Evolutionary conservation across 2,888 invertebrate genomes (phyloP), one percentile per base, ranked within the genome.

Genomic region (Anodontia alba): DNA sequence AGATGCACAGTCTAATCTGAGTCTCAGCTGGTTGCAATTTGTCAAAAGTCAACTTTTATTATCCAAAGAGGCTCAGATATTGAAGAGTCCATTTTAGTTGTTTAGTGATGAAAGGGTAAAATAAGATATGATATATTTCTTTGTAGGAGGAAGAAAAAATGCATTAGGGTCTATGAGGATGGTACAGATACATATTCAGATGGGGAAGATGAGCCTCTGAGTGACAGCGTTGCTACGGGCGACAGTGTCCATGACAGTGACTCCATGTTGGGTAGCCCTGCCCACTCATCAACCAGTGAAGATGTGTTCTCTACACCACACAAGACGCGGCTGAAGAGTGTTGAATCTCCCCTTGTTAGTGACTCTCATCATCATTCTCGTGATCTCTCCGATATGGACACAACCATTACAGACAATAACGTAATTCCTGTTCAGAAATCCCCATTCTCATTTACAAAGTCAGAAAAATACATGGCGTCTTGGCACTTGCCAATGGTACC

Each of bases 71-170:
- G n/a, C n/a, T n/a, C n/a, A n/a, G n/a, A n/a, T n/a, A n/a, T n/a
- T n/a, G n/a, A n/a, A n/a, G n/a, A n/a, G n/a, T n/a, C n/a, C n/a
- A n/a, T n/a, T n/a, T n/a, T n/a, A n/a, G n/a, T n/a, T n/a, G n/a
- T n/a, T n/a, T n/a, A n/a, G n/a, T n/a, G n/a, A n/a, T n/a, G n/a
- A n/a, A n/a, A n/a, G n/a, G n/a, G n/a, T n/a, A n/a, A n/a, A n/a
- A n/a, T 38, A 38, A 38, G 7, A 38, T 12, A 38, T 38, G 5
- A 38, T 38, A 12, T 38, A 38, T 38, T 38, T 54, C 2, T 54
- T 89, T 91, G 38, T 91, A 94, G 94, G 87, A 93, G 95, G 89
- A 95, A 95, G 94, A 95, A 95, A 93, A 95, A 95, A 91, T 95
- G 95, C 90, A 93, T 95, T 87, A 92, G 94, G 84, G 94, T 93